Evolutionary conservation across 2,113 vertebrate genomes (phyloP).

Genomic region (Rynchops niger): DNA sequence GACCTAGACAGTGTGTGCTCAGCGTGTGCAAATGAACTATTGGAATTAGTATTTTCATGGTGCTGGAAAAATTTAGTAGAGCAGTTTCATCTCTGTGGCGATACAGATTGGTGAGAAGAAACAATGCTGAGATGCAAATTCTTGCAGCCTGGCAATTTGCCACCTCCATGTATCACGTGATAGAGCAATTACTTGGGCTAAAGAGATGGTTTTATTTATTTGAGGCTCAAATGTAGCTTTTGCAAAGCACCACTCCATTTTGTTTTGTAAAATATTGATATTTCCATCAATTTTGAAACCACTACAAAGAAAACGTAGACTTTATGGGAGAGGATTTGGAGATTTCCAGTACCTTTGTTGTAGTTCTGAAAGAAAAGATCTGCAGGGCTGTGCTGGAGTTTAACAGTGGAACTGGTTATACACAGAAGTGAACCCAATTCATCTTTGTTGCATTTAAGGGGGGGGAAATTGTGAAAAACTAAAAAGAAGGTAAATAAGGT

Average conservation of each 20-base stretch:
- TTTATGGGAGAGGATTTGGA: not conserved
- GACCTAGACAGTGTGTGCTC: not conserved
- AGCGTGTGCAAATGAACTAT: not conserved
- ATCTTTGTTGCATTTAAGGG: not conserved
- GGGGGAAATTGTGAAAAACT: not conserved
- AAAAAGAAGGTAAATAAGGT: not conserved
- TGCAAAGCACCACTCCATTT: not conserved
- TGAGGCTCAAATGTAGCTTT: not conserved
- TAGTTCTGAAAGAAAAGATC: not conserved
- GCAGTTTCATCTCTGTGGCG: not conserved
- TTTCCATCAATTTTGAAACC: not conserved
- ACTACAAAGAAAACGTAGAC: rapidly evolving
- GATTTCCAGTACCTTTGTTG: not conserved
- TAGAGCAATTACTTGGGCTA: not conserved
- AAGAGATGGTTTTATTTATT: not conserved
- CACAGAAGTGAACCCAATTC: not conserved
- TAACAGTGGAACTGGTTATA: not conserved
- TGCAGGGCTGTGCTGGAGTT: not conserved
- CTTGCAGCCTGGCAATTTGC: not conserved
- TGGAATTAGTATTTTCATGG: not conserved
- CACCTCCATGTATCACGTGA: not conserved
- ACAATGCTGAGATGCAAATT: not conserved
- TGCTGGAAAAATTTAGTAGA: not conserved
- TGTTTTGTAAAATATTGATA: not conserved
- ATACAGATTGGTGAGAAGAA: not conserved